Evolutionary conservation across 2,888 invertebrate species (phyloP).

Genomic region (Drosophila acutilabella): DNA sequence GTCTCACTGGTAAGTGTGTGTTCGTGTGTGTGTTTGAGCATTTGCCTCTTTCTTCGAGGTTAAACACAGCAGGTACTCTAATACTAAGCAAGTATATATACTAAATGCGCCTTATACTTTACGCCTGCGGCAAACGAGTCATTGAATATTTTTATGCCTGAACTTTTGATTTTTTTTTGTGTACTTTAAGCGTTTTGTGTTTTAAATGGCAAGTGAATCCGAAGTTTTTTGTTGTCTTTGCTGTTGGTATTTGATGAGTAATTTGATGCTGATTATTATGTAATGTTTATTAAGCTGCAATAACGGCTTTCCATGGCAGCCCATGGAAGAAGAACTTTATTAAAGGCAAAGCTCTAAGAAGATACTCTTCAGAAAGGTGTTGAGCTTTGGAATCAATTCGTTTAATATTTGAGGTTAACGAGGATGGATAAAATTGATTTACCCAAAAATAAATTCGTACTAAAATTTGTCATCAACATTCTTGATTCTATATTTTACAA

Average conservation of each 20-base stretch:
- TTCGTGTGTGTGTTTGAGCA: conserved; percentile 29
- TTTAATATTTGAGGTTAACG: neutral
- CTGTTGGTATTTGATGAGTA: conserved; percentile 22
- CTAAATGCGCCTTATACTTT: conserved; percentile 41
- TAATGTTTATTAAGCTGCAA: conserved; percentile 25
- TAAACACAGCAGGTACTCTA: conserved; percentile 40
- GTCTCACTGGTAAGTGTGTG: conserved; percentile 1
- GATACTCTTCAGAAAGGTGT: neutral
- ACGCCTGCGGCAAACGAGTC: conserved; percentile 41
- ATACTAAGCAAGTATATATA: conserved; percentile 27
- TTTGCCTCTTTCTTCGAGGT: conserved; percentile 55
- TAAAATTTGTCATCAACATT: too few relatives aligned
- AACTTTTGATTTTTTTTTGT: conserved; percentile 47
- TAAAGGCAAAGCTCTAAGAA: neutral
- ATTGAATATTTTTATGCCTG: conserved; percentile 46
- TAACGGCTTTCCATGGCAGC: conserved; percentile 18
- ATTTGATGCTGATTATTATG: conserved; percentile 27
- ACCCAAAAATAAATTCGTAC: too few relatives aligned
- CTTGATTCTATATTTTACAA: too few relatives aligned
- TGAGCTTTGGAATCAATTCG: neutral
- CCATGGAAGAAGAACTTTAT: conserved; percentile 17
- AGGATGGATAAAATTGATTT: too few relatives aligned
- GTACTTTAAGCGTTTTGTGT: conserved; percentile 17
- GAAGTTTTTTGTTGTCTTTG: conserved; percentile 9
- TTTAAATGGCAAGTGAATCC: conserved; percentile 54